Evolutionary conservation across 2,888 invertebrate species (phyloP).

Genomic region (Acronicta aceris): DNA sequence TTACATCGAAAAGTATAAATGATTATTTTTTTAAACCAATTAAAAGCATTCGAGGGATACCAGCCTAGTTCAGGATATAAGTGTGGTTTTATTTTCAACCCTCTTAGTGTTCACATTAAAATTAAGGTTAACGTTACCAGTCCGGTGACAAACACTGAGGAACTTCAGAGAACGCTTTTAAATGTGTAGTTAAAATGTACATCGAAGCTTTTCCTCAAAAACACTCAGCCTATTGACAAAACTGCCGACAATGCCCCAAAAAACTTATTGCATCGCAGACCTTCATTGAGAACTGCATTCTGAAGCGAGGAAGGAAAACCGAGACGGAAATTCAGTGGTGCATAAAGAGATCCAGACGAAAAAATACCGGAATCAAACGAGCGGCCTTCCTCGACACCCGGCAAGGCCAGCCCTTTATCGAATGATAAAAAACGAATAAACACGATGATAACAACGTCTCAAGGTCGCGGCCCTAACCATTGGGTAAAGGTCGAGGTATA

Average conservation of each 20-base stretch:
- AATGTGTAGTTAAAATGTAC: not conserved
- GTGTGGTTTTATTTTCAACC: no score
- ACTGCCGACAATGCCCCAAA: constrained; percentile 1
- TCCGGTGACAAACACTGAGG: no score
- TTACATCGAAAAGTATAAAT: no score
- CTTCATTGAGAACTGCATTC: constrained; percentile 65
- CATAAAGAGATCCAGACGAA: constrained; percentile 72
- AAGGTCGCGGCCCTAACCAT: constrained; percentile 77
- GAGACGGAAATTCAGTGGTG: constrained; percentile 75
- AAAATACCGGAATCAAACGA: constrained; percentile 75
- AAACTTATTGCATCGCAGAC: constrained; percentile 35
- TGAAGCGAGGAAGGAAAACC: constrained; percentile 77
- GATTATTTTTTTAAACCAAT: no score
- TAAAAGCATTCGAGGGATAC: no score
- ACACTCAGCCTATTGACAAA: no score
- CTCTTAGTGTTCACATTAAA: no score
- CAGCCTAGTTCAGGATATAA: no score
- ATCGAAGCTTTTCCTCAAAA: not conserved
- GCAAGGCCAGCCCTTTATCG: constrained; percentile 85
- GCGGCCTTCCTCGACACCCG: constrained; percentile 70
- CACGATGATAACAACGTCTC: constrained; percentile 74
- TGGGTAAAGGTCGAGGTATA: constrained; percentile 83
- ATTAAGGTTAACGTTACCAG: no score
- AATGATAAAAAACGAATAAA: constrained; percentile 74
- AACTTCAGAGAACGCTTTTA: not conserved